phyloP scores from a whole-genome alignment of 1,140 invertebrate species.

The Odontomachus brunneus region DNA sequence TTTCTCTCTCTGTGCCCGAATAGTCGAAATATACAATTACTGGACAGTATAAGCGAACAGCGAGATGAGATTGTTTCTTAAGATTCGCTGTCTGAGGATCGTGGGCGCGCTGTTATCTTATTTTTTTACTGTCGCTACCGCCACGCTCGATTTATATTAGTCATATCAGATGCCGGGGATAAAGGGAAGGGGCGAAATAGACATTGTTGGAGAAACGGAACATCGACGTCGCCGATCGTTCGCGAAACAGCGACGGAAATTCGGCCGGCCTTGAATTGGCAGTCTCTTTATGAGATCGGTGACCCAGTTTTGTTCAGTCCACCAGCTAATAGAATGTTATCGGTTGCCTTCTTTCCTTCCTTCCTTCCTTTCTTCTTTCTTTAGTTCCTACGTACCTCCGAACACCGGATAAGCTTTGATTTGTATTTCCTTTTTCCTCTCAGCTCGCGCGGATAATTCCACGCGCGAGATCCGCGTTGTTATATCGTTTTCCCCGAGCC shows the following conservation, averaged over 20 bases:
- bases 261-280: slow-evolving; percentile 4
- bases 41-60: not conserved
- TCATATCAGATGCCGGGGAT: not conserved
- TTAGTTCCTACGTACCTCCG: not conserved
- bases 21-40: not conserved
- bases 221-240: slow-evolving; percentile 8
- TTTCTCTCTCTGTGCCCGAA: not conserved
- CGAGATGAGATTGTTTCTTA: slow-evolving; percentile 8
- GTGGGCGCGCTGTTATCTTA: slow-evolving; percentile 10
- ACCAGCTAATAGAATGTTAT: slow-evolving; percentile 50
- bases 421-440: slow-evolving; percentile 5
- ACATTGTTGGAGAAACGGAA: slow-evolving; percentile 11
- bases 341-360: not conserved
- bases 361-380: not conserved
- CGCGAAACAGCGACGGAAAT: slow-evolving; percentile 13
- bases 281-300: slow-evolving; percentile 27
- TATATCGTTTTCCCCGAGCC: no score
- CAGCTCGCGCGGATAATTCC: not conserved
- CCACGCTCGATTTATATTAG: slow-evolving; percentile 7
- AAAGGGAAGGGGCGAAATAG: slow-evolving; percentile 1
- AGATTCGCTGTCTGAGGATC: not conserved
- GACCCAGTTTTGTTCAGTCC: slow-evolving; percentile 37
- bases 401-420: slow-evolving; percentile 1
- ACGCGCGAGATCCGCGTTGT: not conserved
- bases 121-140: not conserved